These are phyloP conservation scores for Isichthys henryi DNA, from an alignment of 2,113 vertebrate genomes.

Conservation along the genomic window DNA sequence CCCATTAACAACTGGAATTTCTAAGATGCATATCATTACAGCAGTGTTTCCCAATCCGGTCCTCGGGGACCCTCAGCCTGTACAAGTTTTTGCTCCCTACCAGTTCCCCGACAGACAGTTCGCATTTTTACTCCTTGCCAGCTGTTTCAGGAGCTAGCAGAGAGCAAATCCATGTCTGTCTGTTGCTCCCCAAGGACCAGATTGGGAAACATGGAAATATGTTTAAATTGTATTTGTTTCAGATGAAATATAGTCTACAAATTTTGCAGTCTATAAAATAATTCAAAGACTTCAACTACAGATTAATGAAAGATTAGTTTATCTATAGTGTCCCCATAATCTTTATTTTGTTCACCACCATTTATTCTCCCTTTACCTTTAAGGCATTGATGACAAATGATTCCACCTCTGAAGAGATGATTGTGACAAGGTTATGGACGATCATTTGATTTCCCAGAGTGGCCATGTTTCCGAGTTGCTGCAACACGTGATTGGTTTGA, in stretches of 20 bases:
- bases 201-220: not conserved
- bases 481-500: constrained; percentile 42
- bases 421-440: constrained; percentile 58
- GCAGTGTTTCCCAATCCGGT: not conserved
- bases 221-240: not conserved
- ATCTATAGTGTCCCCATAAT: not conserved
- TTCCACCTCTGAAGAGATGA: constrained; percentile 45
- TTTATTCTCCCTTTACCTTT: constrained; percentile 48
- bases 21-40: not conserved
- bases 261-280: not conserved
- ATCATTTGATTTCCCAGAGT: constrained; percentile 59
- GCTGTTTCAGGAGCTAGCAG: not conserved
- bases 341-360: not conserved
- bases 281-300: not conserved
- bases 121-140: not conserved
- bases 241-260: not conserved
- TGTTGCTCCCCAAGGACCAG: not conserved
- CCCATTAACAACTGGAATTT: not conserved
- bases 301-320: not conserved
- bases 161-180: not conserved
- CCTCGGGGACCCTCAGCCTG: not conserved
- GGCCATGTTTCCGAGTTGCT: constrained; percentile 55
- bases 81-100: not conserved
- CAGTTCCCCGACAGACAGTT: not conserved
- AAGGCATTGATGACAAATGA: constrained; percentile 51